Evolutionary conservation across 2,113 vertebrate species (phyloP), one percentile per base, ranked within the genome.

Genomic region (Zosterops lateralis): DNA sequence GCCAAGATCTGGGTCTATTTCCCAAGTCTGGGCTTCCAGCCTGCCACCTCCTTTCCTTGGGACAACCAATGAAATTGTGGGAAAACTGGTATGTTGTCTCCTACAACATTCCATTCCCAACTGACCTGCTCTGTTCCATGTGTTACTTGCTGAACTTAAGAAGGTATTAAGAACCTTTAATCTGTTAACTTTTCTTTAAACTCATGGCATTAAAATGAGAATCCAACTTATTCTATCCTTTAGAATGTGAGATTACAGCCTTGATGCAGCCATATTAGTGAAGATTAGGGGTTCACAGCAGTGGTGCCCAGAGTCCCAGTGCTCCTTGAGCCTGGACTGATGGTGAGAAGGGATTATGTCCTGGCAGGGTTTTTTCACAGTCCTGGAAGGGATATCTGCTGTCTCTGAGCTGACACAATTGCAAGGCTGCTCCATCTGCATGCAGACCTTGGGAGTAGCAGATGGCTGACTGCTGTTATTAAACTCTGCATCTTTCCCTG

Each of bases 381-480:
- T 32, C 56, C 32, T 78, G 22, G 67, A 44, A 76, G 58, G 47
- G 54, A 3, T 58, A 22, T 80, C 56, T 88, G 50, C 87, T 73
- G 45, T 32, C 74, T 73, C 58, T 57, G 77, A 74, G 64, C 77
- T 79, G 71, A 68, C 81, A 61, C 66, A 84, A 65, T 75, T 76
- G 87, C 50, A 62, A 73, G 91, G 77, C 81, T 68, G 81, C 44
- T 83, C 73, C 77, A 87, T 95, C 93, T 95, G 91, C 91, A 91
- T 91, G 54, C 78, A 77, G 51, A 48, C 78, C 54, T 87, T 3
- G 1, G 77, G 47, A 95, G 82, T 1, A 89, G 89, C 93, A 96
- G 94, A 93, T 96, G 94, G 89, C 78, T 89, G 80, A 42, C 89
- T 92, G 80, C 89, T 90, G 77, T 77, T 95, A 84, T 81, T 96